Evolutionary conservation across 2,113 vertebrate species (phyloP).

Genomic region (Pollimyrus isidori): DNA sequence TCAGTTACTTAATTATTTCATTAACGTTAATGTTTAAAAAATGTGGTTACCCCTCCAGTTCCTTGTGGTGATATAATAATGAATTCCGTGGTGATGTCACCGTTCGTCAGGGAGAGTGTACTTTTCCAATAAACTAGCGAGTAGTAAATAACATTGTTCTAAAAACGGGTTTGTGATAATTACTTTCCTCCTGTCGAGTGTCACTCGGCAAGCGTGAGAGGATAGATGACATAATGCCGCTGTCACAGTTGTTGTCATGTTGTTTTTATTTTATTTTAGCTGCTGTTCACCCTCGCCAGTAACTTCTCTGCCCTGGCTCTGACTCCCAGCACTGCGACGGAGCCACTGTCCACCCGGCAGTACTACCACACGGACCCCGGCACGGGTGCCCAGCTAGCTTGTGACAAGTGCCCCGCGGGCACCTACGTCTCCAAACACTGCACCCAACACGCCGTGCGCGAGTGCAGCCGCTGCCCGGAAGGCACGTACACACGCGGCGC

Average conservation of each 20-base stretch:
- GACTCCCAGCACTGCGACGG: constrained; percentile 58
- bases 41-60: not conserved
- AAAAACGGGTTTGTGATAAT: not conserved
- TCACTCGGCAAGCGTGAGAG: not conserved
- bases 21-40: not conserved
- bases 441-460: constrained; percentile 68
- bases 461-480: constrained; percentile 74
- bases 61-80: not conserved
- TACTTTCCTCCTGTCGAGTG: not conserved
- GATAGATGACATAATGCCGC: not conserved
- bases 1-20: not conserved
- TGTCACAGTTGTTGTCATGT: constrained; percentile 3
- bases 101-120: not conserved
- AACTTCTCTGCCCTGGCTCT: constrained; percentile 54
- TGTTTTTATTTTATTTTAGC: constrained; percentile 56
- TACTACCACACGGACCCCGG: constrained; percentile 71
- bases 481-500: constrained; percentile 83
- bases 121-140: constrained; percentile 8
- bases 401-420: constrained; percentile 94
- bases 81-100: not conserved
- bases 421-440: constrained; percentile 85
- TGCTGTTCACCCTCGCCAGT: constrained; percentile 65
- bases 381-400: constrained; percentile 71
- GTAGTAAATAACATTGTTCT: not conserved
- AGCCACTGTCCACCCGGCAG: constrained; percentile 62